Base-by-base conservation (phyloP, 2,888 invertebrate genomes). In the Scaptomyza parva region DNA sequence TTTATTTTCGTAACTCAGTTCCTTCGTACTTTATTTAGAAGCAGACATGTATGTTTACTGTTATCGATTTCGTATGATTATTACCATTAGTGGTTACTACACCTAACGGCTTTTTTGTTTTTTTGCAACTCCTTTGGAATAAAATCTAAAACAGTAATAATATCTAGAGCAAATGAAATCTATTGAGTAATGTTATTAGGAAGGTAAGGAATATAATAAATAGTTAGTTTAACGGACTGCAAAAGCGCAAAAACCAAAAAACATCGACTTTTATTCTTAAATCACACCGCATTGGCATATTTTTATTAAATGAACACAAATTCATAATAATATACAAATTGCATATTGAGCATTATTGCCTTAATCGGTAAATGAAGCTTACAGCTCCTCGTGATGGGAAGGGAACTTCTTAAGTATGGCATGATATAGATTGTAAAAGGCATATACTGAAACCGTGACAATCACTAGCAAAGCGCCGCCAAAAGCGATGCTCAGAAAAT, bases 381-480 rank as follows among this genome's bases (percentile, higher is more conserved):
- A 97, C 88, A 97, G 92, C 92, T 97, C 97, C 30, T 96, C 96
- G 88, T 97, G 96, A 47, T 93, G 93, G 0, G 96, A 95, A 0
- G 96, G 96, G 85, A 97, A 97, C 91, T 96, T 96, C 92, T 96
- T 97, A 30, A 96, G 90, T 51, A 97, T 95, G 14, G 96, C 96
- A 82, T 94, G 93, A 88, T 95, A 96, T 0, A 97, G 92, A 91
- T 96, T 96, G 83, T 96, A 96, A 90, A 97, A 97, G 0, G 97
- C 97, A 87, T 97, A 97, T 1, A 95, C 93, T 53, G 96, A 96
- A 39, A 97, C 97, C 79, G 95, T 94, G 8, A 97, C 91, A 60
- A 97, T 97, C 41, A 96, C 95, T 9, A 95, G 84, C 3, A 97
- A 92, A 1, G 96, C 96, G 0, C 95, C 94, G 1, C 95, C 96